A percentile compares a stretch with the other conserved stretches of the same genome.
Conservation (phyloP, 2,113 vertebrate genomes). For the Myiagra hebetior region DNA sequence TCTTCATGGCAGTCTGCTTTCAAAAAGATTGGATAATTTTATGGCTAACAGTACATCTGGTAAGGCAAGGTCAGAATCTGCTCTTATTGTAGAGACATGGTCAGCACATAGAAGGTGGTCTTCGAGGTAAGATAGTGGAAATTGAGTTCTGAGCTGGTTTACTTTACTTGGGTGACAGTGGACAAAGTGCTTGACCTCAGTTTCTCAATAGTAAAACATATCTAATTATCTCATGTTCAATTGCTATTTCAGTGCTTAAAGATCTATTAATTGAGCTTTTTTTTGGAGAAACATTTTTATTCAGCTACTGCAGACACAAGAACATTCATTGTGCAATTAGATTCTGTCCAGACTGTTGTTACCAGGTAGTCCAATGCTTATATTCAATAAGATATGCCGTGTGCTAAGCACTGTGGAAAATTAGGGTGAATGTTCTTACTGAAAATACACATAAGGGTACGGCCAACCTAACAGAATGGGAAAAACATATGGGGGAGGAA, state of each 20-base stretch:
- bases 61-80: background rate
- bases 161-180: background rate
- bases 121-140: background rate
- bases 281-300: background rate
- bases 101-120: background rate
- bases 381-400: background rate
- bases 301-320: background rate
- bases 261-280: background rate
- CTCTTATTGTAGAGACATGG: background rate
- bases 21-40: background rate
- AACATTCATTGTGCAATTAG: background rate
- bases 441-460: background rate
- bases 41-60: background rate
- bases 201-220: background rate
- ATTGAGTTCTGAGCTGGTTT: background rate
- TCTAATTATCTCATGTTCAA: background rate
- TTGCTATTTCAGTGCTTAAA: background rate
- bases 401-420: background rate
- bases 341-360: background rate
- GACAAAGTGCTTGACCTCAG: background rate
- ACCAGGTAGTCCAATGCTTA: background rate
- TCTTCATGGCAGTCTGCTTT: background rate
- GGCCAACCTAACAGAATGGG: background rate
- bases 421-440: background rate
- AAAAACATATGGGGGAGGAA: background rate